Percentiles rank a stretch among this genome's conserved stretches.
Conservation (phyloP, 2,113 vertebrate species). For the Platycercus adscitus region DNA sequence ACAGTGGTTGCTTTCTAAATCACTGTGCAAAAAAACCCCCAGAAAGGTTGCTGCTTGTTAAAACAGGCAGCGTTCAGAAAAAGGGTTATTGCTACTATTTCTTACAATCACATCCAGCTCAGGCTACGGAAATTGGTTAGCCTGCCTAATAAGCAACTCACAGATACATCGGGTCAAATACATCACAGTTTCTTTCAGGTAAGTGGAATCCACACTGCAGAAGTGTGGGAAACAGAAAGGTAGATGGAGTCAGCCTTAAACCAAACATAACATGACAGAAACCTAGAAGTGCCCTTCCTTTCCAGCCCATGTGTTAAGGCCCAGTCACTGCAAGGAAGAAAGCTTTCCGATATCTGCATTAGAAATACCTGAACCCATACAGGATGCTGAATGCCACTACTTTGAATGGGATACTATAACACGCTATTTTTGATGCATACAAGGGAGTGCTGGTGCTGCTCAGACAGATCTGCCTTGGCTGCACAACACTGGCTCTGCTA, state of each 20-base stretch:
- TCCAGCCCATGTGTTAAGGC: not conserved
- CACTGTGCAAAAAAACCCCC: not conserved
- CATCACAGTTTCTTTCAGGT: not conserved
- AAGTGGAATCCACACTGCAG: not conserved
- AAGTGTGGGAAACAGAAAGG: not conserved
- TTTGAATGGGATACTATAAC: not conserved
- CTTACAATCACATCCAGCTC: conserved; percentile 2
- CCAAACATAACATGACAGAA: not conserved
- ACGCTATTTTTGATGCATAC: not conserved
- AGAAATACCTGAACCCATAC: not conserved
- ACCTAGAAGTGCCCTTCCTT: not conserved
- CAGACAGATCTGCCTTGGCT: not conserved
- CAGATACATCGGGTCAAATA: not conserved
- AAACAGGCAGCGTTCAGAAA: not conserved
- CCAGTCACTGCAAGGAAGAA: not conserved
- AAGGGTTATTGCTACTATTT: not conserved
- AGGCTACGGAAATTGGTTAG: not conserved
- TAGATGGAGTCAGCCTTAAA: not conserved
- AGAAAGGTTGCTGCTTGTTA: not conserved
- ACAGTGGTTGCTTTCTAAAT: not conserved
- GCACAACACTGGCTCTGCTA: not conserved
- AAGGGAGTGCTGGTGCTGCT: too few relatives aligned
- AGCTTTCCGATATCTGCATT: not conserved
- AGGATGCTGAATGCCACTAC: not conserved
- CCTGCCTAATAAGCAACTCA: not conserved